Evolutionary conservation across 1,140 invertebrate genomes (phyloP).

Genomic region (Rhagoletis pomonella): DNA sequence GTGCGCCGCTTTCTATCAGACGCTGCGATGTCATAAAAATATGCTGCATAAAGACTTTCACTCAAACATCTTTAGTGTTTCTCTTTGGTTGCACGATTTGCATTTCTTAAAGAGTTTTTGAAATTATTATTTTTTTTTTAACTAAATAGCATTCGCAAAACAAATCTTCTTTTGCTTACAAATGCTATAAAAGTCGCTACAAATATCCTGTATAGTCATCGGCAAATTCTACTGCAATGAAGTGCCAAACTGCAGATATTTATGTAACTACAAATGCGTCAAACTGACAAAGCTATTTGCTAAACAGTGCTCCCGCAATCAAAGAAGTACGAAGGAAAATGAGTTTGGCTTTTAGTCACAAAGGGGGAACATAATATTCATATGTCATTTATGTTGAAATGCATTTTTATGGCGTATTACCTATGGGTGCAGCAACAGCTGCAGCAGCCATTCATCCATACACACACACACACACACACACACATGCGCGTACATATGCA

Average conservation of each 20-base stretch:
- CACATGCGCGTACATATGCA: neutral
- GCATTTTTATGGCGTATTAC: constrained; percentile 51
- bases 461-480: neutral
- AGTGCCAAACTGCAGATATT: constrained; percentile 3
- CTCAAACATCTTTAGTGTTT: no score
- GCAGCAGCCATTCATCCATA: neutral
- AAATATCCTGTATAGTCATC: neutral
- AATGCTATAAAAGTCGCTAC: neutral
- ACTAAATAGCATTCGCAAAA: neutral
- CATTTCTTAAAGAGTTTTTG: no score
- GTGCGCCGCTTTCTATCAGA: no score
- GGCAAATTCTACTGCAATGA: constrained; percentile 21
- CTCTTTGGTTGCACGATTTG: no score
- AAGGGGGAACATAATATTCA: constrained; percentile 47
- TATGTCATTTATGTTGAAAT: constrained; percentile 47
- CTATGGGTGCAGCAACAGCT: constrained; percentile 5
- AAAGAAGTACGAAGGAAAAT: neutral
- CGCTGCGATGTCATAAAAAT: no score
- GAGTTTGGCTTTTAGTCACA: constrained; percentile 27
- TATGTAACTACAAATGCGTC: constrained; percentile 2
- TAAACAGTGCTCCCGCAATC: neutral
- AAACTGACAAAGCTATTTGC: neutral
- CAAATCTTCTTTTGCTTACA: neutral
- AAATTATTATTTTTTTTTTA: no score
- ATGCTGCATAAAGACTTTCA: no score